Percentiles rank a stretch among this genome's conserved stretches.
Conservation (phyloP, 2,797 vertebrate genomes). For the Iguana delicatissima region DNA sequence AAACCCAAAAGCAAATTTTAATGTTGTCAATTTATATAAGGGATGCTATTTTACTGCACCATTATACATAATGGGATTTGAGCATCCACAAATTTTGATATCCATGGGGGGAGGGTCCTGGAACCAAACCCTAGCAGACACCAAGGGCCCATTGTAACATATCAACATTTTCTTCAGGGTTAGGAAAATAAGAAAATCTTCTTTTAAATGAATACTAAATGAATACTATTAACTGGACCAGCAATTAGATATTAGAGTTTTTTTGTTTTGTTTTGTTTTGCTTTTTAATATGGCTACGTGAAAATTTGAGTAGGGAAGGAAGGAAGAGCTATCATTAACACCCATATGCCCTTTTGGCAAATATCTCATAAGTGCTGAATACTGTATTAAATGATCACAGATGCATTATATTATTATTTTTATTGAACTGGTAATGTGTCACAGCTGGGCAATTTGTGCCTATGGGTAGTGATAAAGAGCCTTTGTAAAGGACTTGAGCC, state of each 20-base stretch:
- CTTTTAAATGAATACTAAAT: neutral
- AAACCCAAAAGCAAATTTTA: too few species aligned
- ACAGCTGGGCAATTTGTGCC: slow-evolving; percentile 23
- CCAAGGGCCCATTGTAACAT: neutral
- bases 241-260: neutral
- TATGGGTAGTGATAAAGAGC: slow-evolving; percentile 32
- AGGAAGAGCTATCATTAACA: slow-evolving; percentile 11
- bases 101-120: too few species aligned
- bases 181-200: neutral
- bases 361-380: neutral
- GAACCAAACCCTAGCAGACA: too few species aligned
- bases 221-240: neutral
- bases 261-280: neutral
- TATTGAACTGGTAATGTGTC: slow-evolving; percentile 32
- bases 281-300: neutral
- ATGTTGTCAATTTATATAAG: too few species aligned
- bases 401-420: slow-evolving; percentile 43
- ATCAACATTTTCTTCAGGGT: neutral
- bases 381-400: slow-evolving; percentile 36
- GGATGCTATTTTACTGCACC: too few species aligned
- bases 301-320: neutral
- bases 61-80: too few species aligned
- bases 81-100: too few species aligned
- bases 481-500: neutral
- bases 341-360: slow-evolving; percentile 50